Conservation (phyloP, 37 sponge, comb jelly and placozoan genomes). For the Axinella damicornis region DNA sequence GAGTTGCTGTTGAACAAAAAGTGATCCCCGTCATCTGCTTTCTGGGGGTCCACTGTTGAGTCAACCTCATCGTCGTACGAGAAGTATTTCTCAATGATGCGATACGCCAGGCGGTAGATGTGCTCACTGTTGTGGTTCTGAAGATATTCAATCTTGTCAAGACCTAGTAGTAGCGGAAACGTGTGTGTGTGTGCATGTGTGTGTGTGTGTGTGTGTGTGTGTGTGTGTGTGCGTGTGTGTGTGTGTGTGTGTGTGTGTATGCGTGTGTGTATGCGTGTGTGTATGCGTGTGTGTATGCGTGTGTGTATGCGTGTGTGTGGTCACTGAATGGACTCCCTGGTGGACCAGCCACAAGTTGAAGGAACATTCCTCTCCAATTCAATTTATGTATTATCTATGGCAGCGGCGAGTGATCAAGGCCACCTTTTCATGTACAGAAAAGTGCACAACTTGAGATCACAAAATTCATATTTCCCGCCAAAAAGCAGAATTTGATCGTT, state of each 20-base stretch:
- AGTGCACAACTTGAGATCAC: too few relatives aligned
- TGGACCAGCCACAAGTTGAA: too few relatives aligned
- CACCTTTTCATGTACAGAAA: too few relatives aligned
- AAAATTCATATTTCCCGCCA: too few relatives aligned
- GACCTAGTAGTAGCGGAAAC: conserved; percentile 27
- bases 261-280: conserved; percentile 22
- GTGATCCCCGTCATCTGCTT: neutral
- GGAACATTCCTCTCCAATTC: too few relatives aligned
- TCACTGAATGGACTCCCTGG: too few relatives aligned
- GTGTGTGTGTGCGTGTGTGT: conserved; percentile 29
- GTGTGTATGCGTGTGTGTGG: too few relatives aligned
- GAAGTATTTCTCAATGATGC: conserved; percentile 87
- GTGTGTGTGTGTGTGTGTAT: conserved; percentile 37
- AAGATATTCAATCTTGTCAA: conserved; percentile 83
- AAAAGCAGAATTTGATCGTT: too few relatives aligned
- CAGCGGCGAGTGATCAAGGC: too few relatives aligned
- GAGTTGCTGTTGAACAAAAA: conserved; percentile 14
- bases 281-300: too few relatives aligned
- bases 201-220: neutral
- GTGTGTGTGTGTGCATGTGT: too few relatives aligned
- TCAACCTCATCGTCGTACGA: conserved; percentile 41
- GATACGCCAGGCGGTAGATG: conserved; percentile 70
- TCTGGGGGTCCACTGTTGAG: neutral
- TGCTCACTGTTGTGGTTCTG: conserved; percentile 67
- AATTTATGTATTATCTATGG: too few relatives aligned